phyloP scores from a whole-genome alignment of 2,888 invertebrate species.

The Philaethria dido region DNA sequence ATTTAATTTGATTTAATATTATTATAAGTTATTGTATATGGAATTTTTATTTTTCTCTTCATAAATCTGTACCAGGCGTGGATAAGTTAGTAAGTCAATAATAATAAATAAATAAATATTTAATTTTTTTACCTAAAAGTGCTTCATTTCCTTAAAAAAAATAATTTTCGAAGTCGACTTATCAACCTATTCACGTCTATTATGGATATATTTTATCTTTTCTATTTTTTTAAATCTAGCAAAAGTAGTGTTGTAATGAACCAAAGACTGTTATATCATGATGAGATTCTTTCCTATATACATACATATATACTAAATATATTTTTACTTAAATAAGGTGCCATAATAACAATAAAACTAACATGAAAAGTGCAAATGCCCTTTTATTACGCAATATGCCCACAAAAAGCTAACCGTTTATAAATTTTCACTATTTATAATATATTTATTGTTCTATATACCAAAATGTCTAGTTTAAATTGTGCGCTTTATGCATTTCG shows the following conservation, averaged over 20 bases:
- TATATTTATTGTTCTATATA: slow-evolving; percentile 63
- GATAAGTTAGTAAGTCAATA: no score
- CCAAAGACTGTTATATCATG: slow-evolving; percentile 5
- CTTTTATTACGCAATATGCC: slow-evolving; percentile 80
- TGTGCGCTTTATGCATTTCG: slow-evolving; percentile 30
- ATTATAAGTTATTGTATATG: no score
- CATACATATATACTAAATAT: not conserved
- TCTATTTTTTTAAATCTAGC: no score
- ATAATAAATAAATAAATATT: no score
- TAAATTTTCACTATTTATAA: slow-evolving; percentile 74
- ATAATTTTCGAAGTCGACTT: no score
- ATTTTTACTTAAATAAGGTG: not conserved
- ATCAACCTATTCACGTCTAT: no score
- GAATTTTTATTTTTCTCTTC: no score
- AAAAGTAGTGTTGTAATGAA: not conserved
- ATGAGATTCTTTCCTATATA: not conserved
- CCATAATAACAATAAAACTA: slow-evolving; percentile 57
- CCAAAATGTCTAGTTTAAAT: slow-evolving; percentile 49
- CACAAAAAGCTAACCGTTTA: slow-evolving; percentile 80
- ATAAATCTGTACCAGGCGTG: no score
- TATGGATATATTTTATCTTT: no score
- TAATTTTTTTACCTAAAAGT: no score
- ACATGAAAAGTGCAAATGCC: slow-evolving; percentile 68
- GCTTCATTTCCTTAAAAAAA: no score
- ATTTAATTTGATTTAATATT: no score